Evolutionary conservation across 2,113 vertebrate genomes (phyloP), one percentile per base, ranked within the genome.

Genomic region (Beaufortia kweichowensis): DNA sequence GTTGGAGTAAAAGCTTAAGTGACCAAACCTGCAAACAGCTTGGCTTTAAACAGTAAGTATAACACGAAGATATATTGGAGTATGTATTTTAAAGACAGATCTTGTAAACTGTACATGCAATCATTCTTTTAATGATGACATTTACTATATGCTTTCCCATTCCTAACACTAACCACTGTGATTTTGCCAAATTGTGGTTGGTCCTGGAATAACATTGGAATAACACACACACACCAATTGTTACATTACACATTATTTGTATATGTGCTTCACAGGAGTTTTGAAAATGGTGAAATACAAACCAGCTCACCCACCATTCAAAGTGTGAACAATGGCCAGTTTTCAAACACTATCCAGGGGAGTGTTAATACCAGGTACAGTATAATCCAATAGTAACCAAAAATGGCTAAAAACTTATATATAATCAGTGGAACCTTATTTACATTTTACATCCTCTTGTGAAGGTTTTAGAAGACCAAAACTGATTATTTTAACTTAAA

Each of bases 11-110:
- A n/a, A 23, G 6, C 11, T 46, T 81, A 31, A 61, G 82, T 7
- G 75, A 82, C 46, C 76, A 79, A 31, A 86, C 83, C 61, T 86
- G 85, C 55, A 15, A 66, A 24, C 85, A 84, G 55, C 80, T 86
- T 46, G 85, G 85, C 33, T 84, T 84, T n/a, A 79, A 59, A 78
- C 23, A 65, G 83, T 87, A 60, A 31, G 61, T 53, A 19, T 53
- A 7, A 68, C 17, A 55, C 3, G 35, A 39, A 35, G 33, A 1
- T 35, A 35, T 35, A 35, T 11, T 11, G 2, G n/a, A 10, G 35
- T 39, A 39, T 7, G 9, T 11, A 39, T 39, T n/a, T 39, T 39
- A 3, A 29, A 23, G 10, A 2, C n/a, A n/a, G 24, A 23, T 17
- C 28, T 68, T 15, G 15, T 15, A 41, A 39, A 6, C 23, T 66